Base-by-base conservation (phyloP, 2,888 invertebrate genomes). In the Aporophyla nigra region DNA sequence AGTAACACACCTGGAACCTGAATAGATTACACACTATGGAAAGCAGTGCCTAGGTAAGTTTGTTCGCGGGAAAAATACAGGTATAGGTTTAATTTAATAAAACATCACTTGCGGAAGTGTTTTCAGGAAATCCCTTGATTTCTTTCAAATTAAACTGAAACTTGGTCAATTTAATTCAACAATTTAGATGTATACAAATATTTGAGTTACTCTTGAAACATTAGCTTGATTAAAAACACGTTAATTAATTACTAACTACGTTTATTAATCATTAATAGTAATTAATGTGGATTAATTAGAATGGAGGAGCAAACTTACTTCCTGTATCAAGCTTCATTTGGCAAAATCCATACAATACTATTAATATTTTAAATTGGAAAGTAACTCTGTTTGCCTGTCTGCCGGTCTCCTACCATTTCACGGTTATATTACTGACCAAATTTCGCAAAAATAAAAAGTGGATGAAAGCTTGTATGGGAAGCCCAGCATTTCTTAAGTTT, bases 141-240 rank as follows among this genome's bases (percentile, higher is more conserved):
- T 27, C 14, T 21, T 27, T n/a, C 21, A 33, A 76, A 68, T 58
- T 40, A 40, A 10, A 14, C 14, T n/a, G 24, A 71, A 67, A 33
- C 81, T 62, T 53, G 7, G 14, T 75, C 10, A 62, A 62, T 62
- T 27, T 70, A n/a, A 66, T 76, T 40, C 40, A 53, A 62, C 21
- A 66, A 40, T 70, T 82, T 70, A 9, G 9, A 40, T 66, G 16
- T 59, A 61, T 33, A 24, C 80, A 58, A 83, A 81, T 83, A 74
- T 83, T 74, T 54, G 61, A 78, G 53, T 83, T 43, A 16, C 46
- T 58, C 65, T 12, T 40, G 40, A 69, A 77, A 83, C 67, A 71
- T 80, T 40, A 49, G 21, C 27, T 56, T 81, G 61, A 82, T 82
- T 62, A 76, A 83, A 69, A n/a, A 53, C 40, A 33, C 7, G 53